These are phyloP conservation scores for Polyboroides typus DNA, from an alignment of 2,797 vertebrate species.

Conservation along the genomic window DNA sequence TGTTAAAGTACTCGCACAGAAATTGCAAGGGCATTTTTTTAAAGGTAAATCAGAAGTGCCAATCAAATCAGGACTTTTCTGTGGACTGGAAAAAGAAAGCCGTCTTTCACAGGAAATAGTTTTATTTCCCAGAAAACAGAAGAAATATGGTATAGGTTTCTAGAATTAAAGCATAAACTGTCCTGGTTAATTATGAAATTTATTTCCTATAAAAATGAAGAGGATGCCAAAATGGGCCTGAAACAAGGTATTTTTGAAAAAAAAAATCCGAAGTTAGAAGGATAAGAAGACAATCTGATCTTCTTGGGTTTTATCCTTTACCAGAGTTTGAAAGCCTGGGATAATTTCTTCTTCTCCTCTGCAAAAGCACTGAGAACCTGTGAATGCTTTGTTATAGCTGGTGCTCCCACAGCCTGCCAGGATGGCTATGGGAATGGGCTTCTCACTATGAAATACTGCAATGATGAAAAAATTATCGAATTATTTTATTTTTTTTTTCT, in stretches of 20 bases:
- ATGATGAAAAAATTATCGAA: rapidly evolving
- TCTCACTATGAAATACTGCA: rapidly evolving
- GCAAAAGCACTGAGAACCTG: not conserved
- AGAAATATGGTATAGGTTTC: not conserved
- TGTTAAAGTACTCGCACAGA: not conserved
- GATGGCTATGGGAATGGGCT: not conserved
- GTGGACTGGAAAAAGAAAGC: rapidly evolving
- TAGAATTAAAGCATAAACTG: not conserved
- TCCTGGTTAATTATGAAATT: not conserved
- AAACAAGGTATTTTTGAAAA: not conserved
- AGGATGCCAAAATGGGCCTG: not conserved
- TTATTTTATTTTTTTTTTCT: no score
- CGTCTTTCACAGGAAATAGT: not conserved
- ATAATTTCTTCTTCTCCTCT: not conserved
- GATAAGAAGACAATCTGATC: not conserved
- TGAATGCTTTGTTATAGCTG: not conserved
- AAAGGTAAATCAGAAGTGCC: not conserved
- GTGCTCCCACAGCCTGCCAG: not conserved
- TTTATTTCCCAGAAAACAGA: not conserved
- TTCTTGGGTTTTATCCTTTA: no score
- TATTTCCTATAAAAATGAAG: not conserved
- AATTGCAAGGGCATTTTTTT: not conserved
- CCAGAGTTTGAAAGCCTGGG: not conserved
- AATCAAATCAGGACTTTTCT: no score
- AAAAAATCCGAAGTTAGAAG: not conserved